phyloP scores from a whole-genome alignment of 2,888 invertebrate genomes.

The Polymixis lichenea region DNA sequence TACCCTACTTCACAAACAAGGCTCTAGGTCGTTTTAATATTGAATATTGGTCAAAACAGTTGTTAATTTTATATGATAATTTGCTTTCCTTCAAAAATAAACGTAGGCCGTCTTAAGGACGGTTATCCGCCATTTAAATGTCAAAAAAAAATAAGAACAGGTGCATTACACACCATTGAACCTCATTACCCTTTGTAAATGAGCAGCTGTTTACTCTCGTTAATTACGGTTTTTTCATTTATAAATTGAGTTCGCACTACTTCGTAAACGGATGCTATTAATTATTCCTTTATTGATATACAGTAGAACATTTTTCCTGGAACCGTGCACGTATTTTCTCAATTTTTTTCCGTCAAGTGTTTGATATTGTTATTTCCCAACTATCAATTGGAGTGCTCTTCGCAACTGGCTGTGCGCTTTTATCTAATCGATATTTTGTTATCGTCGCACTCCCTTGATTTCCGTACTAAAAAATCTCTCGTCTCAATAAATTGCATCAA shows the following conservation, averaged over 20 bases:
- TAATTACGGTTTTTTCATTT: constrained; percentile 69
- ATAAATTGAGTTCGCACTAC: constrained; percentile 56
- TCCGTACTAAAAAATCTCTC: too few species aligned
- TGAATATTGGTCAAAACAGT: constrained; percentile 37
- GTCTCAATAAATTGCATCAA: constrained; percentile 44
- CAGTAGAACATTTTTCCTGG: neutral
- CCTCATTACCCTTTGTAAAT: constrained; percentile 72
- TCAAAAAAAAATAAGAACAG: constrained; percentile 72
- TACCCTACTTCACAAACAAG: constrained; percentile 63
- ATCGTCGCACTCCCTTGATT: constrained; percentile 46
- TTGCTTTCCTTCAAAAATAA: constrained; percentile 2
- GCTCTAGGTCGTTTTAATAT: constrained; percentile 60
- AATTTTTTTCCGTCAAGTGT: constrained; percentile 24
- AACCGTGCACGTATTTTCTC: neutral
- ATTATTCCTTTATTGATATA: constrained; percentile 2
- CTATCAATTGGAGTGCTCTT: constrained; percentile 47
- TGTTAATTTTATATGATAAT: constrained; percentile 14
- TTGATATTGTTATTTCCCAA: constrained; percentile 36
- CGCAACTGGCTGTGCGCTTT: constrained; percentile 44
- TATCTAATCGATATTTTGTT: constrained; percentile 59
- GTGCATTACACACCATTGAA: constrained; percentile 69
- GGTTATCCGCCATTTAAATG: constrained; percentile 71
- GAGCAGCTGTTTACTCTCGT: constrained; percentile 73
- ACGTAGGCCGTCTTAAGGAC: too few species aligned
- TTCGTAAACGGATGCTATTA: constrained; percentile 30